Base-by-base conservation (phyloP, 2,888 invertebrate species). In the Miltochrista miniata region DNA sequence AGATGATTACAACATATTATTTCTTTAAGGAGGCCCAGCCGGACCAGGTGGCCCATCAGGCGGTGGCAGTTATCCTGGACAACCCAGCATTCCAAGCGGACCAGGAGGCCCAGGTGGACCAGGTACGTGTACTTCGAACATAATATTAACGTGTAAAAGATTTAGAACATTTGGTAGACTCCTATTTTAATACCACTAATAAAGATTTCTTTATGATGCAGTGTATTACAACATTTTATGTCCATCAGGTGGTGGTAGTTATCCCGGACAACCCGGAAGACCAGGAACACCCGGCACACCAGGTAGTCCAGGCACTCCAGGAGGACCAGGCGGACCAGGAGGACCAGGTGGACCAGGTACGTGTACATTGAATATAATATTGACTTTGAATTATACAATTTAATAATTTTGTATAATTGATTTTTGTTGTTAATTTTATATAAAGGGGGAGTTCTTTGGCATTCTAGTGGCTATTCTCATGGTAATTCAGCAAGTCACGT, bases 311-410 rank as follows among this genome's bases (percentile, higher is more conserved):
- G 61, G 59, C 3, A 54, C 45, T 1, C 64, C 65, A 46, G 49
- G 56, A 9, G 13, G 15, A 2, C 64, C 68, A 1, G 76, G 68
- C 4, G 36, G 49, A 14, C 94, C 93, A 0, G 92, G 88, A 39
- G 85, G 76, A 12, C 93, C 93, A n/a, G 86, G 52, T 43, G 18
- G 55, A n/a, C 48, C 48, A 31, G 48, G 43, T 10, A 84, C 75
- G 13, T 93, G 92, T 11, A 85, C 84, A 4, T 24, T 24, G 18
- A 4, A n/a, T n/a, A n/a, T n/a, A 4, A 24, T 24, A 4, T 24
- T 24, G 3, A 24, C 2, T 4, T 24, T 4, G 5, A 4, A 24
- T 24, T 24, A 4, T 24, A 4, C 2, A 24, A n/a, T n/a, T n/a
- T n/a, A n/a, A n/a, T n/a, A n/a, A n/a, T n/a, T n/a, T n/a, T n/a